Base-by-base conservation (phyloP, 2,797 vertebrate species). In the Scolopax bukidnonensis region DNA sequence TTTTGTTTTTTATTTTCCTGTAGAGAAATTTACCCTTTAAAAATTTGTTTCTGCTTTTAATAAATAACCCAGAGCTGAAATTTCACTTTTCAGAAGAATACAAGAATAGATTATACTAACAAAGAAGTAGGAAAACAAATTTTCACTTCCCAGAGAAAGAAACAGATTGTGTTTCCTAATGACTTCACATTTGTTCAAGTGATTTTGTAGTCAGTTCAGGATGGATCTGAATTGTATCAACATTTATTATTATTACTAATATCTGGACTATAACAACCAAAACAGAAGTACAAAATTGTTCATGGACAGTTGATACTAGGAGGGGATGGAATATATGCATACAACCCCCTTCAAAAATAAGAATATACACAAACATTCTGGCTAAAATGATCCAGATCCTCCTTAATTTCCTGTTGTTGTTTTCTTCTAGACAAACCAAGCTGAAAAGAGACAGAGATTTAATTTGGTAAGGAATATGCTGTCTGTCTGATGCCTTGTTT, bases 401-500 rank as follows among this genome's bases (percentile, higher is more conserved):
- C 47, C 61, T 51, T 81, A 61, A 89, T 96, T 94, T 93, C 77
- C 76, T 82, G 67, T 82, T 74, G 74, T 50, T 94, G 51, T 93
- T 95, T 95, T 93, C 25, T 84, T 63, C 82, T 61, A 68, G 85
- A 93, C 85, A 93, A 96, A 45, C 47, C 68, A 48, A 84, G 89
- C 65, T 94, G 94, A 82, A 89, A 65, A 87, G 80, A 87, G 65
- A 80, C 61, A 59, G 57, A 90, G 80, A 93, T 96, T 91, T 93
- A 90, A 96, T 97, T 95, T 93, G 75, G 63, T 54, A 53, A 90
- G 87, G 84, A 76, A 76, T 89, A 64, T 8, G 8, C 32, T 93
- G 69, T 85, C 81, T 93, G 78, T 36, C 88, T 95, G 95, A 95
- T 96, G 92, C 47, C 88, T 93, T 88, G 57, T 96, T 97, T 98